A percentile compares a stretch with the other conserved stretches of the same genome.
These are phyloP conservation scores for Dermatemys mawii DNA, from an alignment of 2,113 vertebrate species.

Conservation along the genomic window DNA sequence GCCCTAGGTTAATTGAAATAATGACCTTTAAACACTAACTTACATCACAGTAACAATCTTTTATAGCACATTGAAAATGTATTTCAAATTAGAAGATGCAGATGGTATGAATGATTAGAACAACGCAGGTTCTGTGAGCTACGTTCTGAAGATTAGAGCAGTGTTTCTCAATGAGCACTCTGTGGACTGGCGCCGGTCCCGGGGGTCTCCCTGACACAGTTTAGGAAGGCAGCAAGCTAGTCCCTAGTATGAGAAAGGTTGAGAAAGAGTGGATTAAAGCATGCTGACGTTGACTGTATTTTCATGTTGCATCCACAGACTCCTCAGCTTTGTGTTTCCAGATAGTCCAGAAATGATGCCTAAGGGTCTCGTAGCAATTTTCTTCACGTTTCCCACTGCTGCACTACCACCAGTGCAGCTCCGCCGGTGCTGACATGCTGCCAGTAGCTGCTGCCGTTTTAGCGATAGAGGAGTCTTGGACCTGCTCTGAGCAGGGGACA, in stretches of 20 bases:
- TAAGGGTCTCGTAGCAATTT: not conserved
- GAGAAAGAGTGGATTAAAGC: too few relatives aligned
- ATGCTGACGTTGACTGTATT: not conserved
- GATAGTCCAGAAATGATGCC: not conserved
- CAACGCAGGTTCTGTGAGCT: not conserved
- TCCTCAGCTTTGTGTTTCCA: not conserved
- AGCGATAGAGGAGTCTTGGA: too few relatives aligned
- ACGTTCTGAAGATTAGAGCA: conserved; percentile 5
- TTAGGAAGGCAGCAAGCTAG: too few relatives aligned
- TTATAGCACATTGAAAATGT: not conserved
- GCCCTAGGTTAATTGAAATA: conserved; percentile 1
- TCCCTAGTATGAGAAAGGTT: too few relatives aligned
- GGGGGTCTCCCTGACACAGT: too few relatives aligned
- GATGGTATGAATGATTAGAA: conserved; percentile 13
- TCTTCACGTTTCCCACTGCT: not conserved
- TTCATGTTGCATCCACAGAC: not conserved
- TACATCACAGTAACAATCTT: not conserved
- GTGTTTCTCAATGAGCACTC: too few relatives aligned
- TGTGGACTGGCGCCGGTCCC: too few relatives aligned
- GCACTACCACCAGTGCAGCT: not conserved
- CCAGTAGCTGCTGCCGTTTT: not conserved
- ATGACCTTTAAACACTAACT: not conserved
- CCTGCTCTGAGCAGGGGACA: too few relatives aligned
- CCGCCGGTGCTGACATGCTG: not conserved
- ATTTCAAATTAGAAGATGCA: conserved; percentile 24